phyloP scores from a whole-genome alignment of 2,888 invertebrate species.

The Drosophila silvestris region DNA sequence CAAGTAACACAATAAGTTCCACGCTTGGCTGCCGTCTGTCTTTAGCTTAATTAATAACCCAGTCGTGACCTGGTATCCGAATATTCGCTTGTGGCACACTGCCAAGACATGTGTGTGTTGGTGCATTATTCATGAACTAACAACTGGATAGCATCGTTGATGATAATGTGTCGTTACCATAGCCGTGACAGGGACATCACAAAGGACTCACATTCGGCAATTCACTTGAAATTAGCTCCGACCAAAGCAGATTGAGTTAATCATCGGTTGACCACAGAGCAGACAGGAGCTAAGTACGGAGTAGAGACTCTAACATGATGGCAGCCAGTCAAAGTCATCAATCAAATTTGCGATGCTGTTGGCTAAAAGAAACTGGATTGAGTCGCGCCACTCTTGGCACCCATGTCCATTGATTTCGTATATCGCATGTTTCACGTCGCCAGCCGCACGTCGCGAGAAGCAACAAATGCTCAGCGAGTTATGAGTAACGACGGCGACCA shows the following conservation, averaged over 20 bases:
- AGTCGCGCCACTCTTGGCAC: constrained; percentile 19
- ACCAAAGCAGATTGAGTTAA: constrained; percentile 68
- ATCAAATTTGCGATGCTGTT: constrained; percentile 55
- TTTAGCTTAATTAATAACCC: constrained; percentile 65
- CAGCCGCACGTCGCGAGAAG: constrained; percentile 27
- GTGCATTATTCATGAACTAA: constrained; percentile 68
- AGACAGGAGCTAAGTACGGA: constrained; percentile 16
- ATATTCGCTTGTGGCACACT: constrained; percentile 9
- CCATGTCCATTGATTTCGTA: constrained; percentile 44
- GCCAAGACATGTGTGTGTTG: constrained; percentile 8
- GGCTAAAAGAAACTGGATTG: constrained; percentile 45
- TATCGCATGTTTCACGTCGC: constrained; percentile 10
- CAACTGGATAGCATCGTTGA: constrained; percentile 33
- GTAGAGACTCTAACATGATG: constrained; percentile 26
- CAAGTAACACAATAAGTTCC: constrained; percentile 66
- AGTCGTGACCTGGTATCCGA: constrained; percentile 44
- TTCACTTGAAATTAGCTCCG: constrained; percentile 56
- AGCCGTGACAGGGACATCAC: constrained; percentile 34
- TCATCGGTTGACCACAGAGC: constrained; percentile 60
- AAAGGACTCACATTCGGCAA: constrained; percentile 36
- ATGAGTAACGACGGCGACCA: constrained; percentile 36
- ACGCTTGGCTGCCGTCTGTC: constrained; percentile 48
- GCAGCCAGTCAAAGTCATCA: constrained; percentile 68
- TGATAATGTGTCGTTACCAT: constrained; percentile 58
- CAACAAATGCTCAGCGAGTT: constrained; percentile 54